phyloP scores from a whole-genome alignment of 2,113 vertebrate species.

The Pheucticus melanocephalus region DNA sequence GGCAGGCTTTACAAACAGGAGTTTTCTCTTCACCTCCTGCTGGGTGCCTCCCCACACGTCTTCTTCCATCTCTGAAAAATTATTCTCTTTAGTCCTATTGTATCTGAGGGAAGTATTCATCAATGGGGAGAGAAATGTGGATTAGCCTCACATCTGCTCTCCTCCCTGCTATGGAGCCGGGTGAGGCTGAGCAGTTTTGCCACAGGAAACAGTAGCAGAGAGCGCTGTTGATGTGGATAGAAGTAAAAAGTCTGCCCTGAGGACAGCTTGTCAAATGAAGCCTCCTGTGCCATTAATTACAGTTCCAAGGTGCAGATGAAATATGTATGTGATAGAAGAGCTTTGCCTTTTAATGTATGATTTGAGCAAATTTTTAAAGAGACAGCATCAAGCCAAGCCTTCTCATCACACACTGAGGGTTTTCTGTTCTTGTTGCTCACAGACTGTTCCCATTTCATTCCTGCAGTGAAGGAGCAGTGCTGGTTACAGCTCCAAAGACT shows the following conservation, averaged over 20 bases:
- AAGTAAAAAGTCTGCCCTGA: conserved; percentile 41
- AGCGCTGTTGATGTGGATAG: conserved; percentile 16
- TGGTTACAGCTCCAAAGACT: background rate
- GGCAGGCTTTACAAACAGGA: conserved; percentile 6
- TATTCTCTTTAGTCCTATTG: background rate
- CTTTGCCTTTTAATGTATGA: background rate
- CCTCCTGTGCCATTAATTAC: conserved; percentile 20
- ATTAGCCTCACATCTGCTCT: background rate
- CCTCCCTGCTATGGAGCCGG: accelerated
- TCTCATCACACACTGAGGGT: background rate
- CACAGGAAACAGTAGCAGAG: background rate
- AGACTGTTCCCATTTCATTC: background rate
- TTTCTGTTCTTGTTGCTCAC: background rate
- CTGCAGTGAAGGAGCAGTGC: background rate
- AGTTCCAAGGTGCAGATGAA: conserved; percentile 36
- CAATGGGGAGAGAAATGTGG: background rate
- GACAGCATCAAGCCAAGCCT: background rate
- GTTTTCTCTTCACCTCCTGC: background rate
- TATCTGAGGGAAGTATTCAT: conserved; percentile 9
- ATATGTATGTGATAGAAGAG: conserved; percentile 12
- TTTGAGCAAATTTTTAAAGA: conserved; percentile 11
- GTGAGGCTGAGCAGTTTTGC: background rate
- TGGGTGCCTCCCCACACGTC: background rate
- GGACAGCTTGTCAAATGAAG: conserved; percentile 1
- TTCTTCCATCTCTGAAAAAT: conserved; percentile 15